phyloP scores from a whole-genome alignment of 2,888 invertebrate species.

The Pristionchus japonicus region DNA sequence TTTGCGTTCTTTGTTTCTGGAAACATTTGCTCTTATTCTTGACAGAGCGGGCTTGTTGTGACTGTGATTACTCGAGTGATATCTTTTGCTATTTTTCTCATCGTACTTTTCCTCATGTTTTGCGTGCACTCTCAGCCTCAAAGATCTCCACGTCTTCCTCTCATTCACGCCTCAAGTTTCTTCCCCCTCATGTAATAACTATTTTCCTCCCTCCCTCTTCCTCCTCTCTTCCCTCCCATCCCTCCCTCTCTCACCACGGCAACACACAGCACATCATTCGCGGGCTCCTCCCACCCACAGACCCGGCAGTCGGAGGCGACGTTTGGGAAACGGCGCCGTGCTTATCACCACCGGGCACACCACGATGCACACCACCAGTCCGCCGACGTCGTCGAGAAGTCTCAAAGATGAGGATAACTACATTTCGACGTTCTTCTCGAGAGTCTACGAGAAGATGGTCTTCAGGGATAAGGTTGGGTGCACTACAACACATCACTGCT shows the following conservation, averaged over 20 bases:
- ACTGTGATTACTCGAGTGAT: too few relatives aligned
- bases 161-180: background rate
- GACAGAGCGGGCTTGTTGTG: too few relatives aligned
- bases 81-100: background rate
- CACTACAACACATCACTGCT: background rate
- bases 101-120: background rate
- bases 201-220: background rate
- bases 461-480: background rate
- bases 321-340: background rate
- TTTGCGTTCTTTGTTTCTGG: too few relatives aligned
- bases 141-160: background rate
- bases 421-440: background rate
- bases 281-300: background rate
- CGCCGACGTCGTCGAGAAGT: background rate
- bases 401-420: background rate
- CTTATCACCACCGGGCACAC: background rate
- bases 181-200: background rate
- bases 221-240: background rate
- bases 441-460: background rate
- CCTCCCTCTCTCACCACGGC: constrained; percentile 16
- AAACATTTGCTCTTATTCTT: too few relatives aligned
- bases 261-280: constrained; percentile 19
- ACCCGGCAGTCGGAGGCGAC: background rate
- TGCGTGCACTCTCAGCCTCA: background rate
- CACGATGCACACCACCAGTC: background rate